Conservation (phyloP, 2,888 invertebrate genomes). For the Ceriagrion tenellum region DNA sequence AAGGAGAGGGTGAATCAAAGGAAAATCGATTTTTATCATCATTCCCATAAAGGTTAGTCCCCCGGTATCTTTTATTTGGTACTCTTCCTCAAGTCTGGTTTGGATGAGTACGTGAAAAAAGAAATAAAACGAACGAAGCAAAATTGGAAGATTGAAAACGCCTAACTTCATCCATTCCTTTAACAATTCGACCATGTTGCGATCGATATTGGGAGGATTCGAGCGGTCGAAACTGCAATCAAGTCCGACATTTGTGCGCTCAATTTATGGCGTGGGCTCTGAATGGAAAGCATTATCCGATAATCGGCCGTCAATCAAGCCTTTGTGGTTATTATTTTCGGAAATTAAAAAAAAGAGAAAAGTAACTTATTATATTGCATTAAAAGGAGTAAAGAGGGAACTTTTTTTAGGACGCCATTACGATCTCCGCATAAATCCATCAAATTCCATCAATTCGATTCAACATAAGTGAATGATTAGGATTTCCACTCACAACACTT, state of each 20-base stretch:
- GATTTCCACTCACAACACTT: background rate
- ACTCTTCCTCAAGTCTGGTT: background rate
- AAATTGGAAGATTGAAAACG: slow-evolving; percentile 53
- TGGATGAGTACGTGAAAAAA: background rate
- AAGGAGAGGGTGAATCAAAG: background rate
- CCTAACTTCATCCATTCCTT: slow-evolving; percentile 17
- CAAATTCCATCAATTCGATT: background rate
- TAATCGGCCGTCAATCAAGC: slow-evolving; percentile 51
- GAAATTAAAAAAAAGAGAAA: background rate
- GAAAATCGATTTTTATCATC: background rate
- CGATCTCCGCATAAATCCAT: background rate
- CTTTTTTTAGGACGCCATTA: background rate
- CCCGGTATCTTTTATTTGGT: background rate
- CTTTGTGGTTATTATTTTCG: slow-evolving; percentile 23
- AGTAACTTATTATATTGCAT: background rate
- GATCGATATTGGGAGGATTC: slow-evolving; percentile 37
- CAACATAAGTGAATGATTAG: background rate
- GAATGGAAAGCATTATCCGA: slow-evolving; percentile 13
- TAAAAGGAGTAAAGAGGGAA: background rate
- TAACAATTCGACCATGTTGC: background rate
- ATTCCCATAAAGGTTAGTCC: background rate
- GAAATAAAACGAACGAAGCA: background rate
- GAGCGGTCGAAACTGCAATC: slow-evolving; percentile 45
- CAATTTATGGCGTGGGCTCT: slow-evolving; percentile 5
- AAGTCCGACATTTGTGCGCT: background rate